These are phyloP conservation scores for Protobothrops flavoviridis DNA, from an alignment of 2,113 vertebrate genomes.

Conservation along the genomic window DNA sequence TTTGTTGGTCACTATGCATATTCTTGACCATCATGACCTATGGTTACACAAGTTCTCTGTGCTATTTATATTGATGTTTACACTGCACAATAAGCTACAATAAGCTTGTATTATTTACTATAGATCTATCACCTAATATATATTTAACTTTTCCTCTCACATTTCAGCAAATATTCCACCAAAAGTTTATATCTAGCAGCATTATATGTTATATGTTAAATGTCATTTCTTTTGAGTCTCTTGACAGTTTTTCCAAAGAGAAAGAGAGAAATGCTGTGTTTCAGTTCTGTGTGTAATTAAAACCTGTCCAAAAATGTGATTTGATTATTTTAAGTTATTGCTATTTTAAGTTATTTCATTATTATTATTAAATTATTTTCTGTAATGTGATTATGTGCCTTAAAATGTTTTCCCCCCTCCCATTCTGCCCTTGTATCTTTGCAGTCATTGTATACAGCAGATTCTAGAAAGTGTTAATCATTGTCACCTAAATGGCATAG, in stretches of 20 bases:
- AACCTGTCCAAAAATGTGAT: constrained; percentile 52
- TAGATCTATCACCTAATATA: background rate
- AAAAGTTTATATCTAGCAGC: constrained; percentile 51
- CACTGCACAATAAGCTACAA: background rate
- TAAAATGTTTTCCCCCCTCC: constrained; percentile 82
- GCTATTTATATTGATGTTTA: background rate
- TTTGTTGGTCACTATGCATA: background rate
- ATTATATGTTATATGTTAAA: constrained; percentile 51
- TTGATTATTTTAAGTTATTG: constrained; percentile 56
- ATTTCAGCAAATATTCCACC: constrained; percentile 21
- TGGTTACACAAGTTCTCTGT: background rate
- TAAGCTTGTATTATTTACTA: background rate
- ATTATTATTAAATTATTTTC: constrained; percentile 53
- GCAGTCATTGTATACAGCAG: constrained; percentile 99
- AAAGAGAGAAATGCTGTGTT: constrained; percentile 39
- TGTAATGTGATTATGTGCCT: constrained; percentile 76
- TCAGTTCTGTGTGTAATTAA: constrained; percentile 51
- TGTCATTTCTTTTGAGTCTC: constrained; percentile 44
- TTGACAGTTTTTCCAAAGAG: background rate
- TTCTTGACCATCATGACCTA: background rate
- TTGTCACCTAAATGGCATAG: constrained; percentile 95
- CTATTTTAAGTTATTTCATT: constrained; percentile 50
- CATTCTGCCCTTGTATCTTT: constrained; percentile 86
- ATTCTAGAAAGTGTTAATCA: constrained; percentile 99
- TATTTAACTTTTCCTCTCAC: background rate